These are phyloP conservation scores for Anastrepha ludens DNA, from an alignment of 1,140 invertebrate species.

Conservation along the genomic window DNA sequence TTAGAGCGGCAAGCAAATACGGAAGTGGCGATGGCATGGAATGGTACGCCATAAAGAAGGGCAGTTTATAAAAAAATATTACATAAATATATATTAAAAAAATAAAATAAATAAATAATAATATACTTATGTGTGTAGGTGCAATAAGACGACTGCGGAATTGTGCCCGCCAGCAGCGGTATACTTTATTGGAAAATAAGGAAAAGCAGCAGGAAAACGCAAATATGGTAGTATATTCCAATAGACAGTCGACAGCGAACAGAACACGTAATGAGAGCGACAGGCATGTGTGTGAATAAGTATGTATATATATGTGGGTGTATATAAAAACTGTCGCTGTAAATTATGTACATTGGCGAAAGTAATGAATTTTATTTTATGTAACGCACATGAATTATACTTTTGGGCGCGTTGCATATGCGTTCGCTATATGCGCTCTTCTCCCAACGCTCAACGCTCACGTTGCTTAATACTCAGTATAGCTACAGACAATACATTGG, in stretches of 20 bases:
- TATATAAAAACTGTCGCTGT: neutral
- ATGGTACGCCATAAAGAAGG: neutral
- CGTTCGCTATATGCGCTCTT: neutral
- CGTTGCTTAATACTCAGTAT: too few relatives aligned
- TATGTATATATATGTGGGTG: neutral
- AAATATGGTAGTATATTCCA: too few relatives aligned
- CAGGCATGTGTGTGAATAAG: neutral
- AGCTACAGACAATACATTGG: neutral
- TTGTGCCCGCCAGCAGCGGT: neutral
- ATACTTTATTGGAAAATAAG: neutral
- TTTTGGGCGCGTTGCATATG: slow-evolving; percentile 32
- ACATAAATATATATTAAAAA: neutral
- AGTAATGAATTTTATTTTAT: slow-evolving; percentile 50
- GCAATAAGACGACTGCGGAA: too few relatives aligned
- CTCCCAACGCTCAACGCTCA: neutral
- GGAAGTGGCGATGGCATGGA: neutral
- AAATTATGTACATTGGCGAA: slow-evolving; percentile 40
- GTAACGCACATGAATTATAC: slow-evolving; percentile 28
- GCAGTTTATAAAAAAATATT: neutral
- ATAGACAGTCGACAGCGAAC: too few relatives aligned
- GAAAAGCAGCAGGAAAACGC: too few relatives aligned
- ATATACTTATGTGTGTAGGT: neutral
- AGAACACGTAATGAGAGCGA: neutral
- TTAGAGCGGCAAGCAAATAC: neutral
- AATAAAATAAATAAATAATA: neutral